phyloP scores from a whole-genome alignment of 2,888 invertebrate genomes.

The Nephrotoma guestfalica region DNA sequence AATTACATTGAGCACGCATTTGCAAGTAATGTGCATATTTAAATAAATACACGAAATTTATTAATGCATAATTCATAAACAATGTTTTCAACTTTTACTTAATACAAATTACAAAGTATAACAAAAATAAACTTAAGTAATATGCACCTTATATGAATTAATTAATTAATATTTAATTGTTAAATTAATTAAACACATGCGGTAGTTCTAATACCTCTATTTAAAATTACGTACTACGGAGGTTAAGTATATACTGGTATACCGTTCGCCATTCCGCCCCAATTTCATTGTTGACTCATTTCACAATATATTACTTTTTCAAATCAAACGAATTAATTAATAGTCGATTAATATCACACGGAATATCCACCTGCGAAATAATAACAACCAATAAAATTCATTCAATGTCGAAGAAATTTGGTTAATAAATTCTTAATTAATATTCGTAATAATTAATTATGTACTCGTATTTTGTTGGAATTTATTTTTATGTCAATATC shows the following conservation, averaged over 20 bases:
- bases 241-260: neutral
- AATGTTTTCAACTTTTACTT: neutral
- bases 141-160: neutral
- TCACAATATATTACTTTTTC: too few relatives aligned
- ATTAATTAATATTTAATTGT: neutral
- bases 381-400: neutral
- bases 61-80: neutral
- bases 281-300: too few relatives aligned
- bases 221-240: neutral
- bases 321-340: neutral
- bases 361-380: neutral
- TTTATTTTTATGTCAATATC: neutral
- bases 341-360: neutral
- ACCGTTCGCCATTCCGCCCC: neutral
- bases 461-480: neutral
- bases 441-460: neutral
- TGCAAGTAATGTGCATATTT: neutral
- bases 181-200: neutral
- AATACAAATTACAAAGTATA: neutral
- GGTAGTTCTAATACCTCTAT: neutral
- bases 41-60: neutral
- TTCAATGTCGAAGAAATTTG: neutral
- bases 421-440: neutral
- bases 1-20: neutral
- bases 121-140: neutral